Evolutionary conservation across 1,140 invertebrate genomes (phyloP).

Genomic region (Neocloeon triangulifer): DNA sequence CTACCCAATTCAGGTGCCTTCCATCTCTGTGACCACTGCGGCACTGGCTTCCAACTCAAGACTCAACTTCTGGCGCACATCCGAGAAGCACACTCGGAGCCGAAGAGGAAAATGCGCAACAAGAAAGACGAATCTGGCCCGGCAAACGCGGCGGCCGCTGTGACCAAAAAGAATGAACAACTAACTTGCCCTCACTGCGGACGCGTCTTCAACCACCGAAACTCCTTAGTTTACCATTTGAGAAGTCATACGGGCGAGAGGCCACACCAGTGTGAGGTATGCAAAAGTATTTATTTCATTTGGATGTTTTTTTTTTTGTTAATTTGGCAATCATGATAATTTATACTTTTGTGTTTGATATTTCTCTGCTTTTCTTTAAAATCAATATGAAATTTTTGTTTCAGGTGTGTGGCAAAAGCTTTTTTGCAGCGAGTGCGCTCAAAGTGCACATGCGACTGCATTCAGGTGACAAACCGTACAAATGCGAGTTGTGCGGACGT

Average conservation of each 20-base stretch:
- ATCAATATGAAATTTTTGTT: too few relatives aligned
- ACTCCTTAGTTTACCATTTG: conserved; percentile 65
- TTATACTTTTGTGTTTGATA: too few relatives aligned
- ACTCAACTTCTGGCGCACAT: conserved; percentile 12
- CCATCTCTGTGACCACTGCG: conserved; percentile 14
- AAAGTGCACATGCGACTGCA: conserved; percentile 53
- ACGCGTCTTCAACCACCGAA: conserved; percentile 52
- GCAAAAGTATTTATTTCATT: too few relatives aligned
- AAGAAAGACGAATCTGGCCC: conserved; percentile 9
- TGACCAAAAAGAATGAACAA: conserved; percentile 11
- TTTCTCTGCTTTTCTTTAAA: too few relatives aligned
- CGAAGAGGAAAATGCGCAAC: conserved; percentile 3
- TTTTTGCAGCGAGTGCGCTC: conserved; percentile 53
- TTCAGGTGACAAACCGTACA: conserved; percentile 55
- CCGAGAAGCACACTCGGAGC: conserved; percentile 12
- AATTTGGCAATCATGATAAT: too few relatives aligned
- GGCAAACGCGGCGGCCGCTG: neutral
- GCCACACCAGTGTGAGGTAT: conserved; percentile 54
- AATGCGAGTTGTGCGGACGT: conserved; percentile 51
- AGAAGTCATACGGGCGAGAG: conserved; percentile 51
- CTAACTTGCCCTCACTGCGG: conserved; percentile 44
- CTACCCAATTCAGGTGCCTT: conserved; percentile 14
- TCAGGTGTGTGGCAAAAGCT: conserved; percentile 62
- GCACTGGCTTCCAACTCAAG: conserved; percentile 13
- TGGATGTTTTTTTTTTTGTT: too few relatives aligned